Conservation (phyloP, 2,113 vertebrate genomes). For the Calyptomena viridis region DNA sequence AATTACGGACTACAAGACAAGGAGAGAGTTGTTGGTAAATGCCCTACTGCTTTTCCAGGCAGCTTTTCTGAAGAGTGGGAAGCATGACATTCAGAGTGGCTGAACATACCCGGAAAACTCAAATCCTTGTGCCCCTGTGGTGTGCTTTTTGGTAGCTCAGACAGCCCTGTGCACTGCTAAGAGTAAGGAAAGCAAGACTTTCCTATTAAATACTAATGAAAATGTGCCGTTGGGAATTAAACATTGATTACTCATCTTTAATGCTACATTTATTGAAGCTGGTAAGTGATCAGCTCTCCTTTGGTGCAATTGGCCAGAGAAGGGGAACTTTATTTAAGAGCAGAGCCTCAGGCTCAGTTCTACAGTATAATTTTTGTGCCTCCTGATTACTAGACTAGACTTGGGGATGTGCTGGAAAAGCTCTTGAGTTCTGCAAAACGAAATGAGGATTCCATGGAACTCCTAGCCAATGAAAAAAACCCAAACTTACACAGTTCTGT, state of each 20-base stretch:
- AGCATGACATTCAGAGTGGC: too few species aligned
- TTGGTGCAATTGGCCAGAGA: not conserved
- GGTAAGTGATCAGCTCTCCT: not conserved
- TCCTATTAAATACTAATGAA: not conserved
- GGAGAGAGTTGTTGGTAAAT: not conserved
- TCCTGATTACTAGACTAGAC: not conserved
- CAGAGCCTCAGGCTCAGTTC: not conserved
- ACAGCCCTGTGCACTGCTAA: not conserved
- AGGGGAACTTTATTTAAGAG: not conserved
- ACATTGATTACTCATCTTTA: not conserved
- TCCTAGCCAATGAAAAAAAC: not conserved
- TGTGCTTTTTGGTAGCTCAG: not conserved
- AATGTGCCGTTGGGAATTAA: not conserved
- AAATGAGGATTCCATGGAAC: not conserved
- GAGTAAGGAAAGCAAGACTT: not conserved
- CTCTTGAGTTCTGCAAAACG: not conserved
- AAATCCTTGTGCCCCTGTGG: not conserved
- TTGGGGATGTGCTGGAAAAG: not conserved
- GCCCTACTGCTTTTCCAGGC: not conserved
- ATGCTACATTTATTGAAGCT: not conserved
- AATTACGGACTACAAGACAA: not conserved
- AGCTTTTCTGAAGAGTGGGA: not conserved
- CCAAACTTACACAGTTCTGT: not conserved
- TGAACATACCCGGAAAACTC: not conserved
- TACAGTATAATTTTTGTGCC: not conserved